A percentile compares a stretch with the other conserved stretches of the same genome.
Evolutionary conservation across 2,888 invertebrate species (phyloP).

Genomic region (Aphodius sticticus): DNA sequence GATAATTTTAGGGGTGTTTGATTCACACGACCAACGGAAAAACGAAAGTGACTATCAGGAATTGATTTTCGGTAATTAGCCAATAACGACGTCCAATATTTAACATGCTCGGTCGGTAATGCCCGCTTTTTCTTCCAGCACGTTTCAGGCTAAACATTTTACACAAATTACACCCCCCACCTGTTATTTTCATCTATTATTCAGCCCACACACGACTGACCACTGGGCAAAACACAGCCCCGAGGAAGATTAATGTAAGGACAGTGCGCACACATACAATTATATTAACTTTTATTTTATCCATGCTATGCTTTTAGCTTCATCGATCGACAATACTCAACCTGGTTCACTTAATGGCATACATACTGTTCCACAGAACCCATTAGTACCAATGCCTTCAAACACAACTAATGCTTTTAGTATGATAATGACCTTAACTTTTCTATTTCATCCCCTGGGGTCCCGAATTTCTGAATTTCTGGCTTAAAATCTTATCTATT

Average conservation of each 20-base stretch:
- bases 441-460: neutral
- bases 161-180: constrained; percentile 23
- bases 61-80: constrained; percentile 21
- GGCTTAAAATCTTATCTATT: neutral
- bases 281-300: constrained; percentile 6
- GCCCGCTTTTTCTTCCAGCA: neutral
- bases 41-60: neutral
- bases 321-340: neutral
- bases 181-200: constrained; percentile 25
- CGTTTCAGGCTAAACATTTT: constrained; percentile 16
- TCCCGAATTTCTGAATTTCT: neutral
- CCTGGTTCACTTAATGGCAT: neutral
- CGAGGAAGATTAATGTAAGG: constrained; percentile 22
- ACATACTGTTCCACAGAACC: neutral
- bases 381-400: neutral
- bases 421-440: neutral
- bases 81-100: constrained; percentile 10
- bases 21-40: neutral
- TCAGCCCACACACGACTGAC: constrained; percentile 17
- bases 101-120: neutral
- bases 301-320: neutral
- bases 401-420: neutral
- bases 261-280: constrained; percentile 15
- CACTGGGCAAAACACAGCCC: constrained; percentile 12
- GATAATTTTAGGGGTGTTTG: neutral